phyloP scores from a whole-genome alignment of 2,888 invertebrate genomes.

The Julus scandinavius region DNA sequence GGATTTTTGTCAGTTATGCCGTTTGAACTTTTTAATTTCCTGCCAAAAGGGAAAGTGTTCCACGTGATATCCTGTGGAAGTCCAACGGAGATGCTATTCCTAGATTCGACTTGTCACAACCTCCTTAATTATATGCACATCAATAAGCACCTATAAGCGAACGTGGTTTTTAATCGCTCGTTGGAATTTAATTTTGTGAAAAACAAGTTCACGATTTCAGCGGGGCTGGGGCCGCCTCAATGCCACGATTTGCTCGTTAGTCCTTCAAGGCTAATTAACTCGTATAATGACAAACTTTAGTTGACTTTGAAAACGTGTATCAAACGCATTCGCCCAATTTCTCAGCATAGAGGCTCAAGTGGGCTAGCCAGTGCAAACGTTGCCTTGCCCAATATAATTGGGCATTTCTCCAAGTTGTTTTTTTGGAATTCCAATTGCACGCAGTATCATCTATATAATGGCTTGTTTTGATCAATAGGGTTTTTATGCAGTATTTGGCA shows the following conservation, averaged over 20 bases:
- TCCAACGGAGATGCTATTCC: not conserved
- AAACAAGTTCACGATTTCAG: not conserved
- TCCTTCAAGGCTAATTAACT: conserved; percentile 32
- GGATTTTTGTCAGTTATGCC: conserved; percentile 17
- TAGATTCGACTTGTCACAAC: not conserved
- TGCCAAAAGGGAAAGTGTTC: not conserved
- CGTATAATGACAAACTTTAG: not conserved
- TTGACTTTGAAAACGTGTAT: conserved; percentile 25
- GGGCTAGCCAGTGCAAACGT: not conserved
- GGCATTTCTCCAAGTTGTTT: not conserved
- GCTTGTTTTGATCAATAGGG: not conserved
- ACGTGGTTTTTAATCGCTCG: not conserved
- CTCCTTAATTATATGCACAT: not conserved
- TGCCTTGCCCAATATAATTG: not conserved
- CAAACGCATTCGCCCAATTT: conserved; percentile 41
- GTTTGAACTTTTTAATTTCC: conserved; percentile 25
- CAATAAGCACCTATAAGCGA: not conserved
- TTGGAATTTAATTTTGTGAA: not conserved
- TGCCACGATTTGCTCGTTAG: not conserved
- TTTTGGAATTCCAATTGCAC: not conserved
- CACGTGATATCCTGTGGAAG: conserved; percentile 12
- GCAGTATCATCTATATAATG: not conserved
- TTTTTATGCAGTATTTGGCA: not conserved
- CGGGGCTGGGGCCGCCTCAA: not conserved
- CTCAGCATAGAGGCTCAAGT: not conserved